Conservation (phyloP, 2,797 vertebrate genomes). For the Galagoides demidoff region DNA sequence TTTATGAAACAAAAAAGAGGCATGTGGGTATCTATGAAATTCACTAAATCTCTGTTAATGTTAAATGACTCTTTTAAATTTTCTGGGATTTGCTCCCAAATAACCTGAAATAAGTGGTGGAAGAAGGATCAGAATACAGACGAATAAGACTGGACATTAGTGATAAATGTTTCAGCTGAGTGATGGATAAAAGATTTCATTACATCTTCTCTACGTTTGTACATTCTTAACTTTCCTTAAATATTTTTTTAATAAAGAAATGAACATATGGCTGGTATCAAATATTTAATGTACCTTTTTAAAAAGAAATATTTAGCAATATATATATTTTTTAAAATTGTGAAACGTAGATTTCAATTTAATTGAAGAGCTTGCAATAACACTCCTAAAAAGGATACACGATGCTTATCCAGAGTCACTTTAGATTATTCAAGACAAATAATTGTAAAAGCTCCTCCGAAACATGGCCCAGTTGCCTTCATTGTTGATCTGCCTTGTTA, state of each 20-base stretch:
- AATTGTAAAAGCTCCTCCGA: not conserved
- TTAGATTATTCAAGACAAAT: not conserved
- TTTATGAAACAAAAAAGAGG: not conserved
- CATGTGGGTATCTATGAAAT: not conserved
- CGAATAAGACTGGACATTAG: not conserved
- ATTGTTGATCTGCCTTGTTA: not conserved
- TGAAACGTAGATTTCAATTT: not conserved
- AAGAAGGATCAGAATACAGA: fast-evolving
- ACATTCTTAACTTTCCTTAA: not conserved
- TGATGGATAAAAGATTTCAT: not conserved
- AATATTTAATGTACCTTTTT: not conserved
- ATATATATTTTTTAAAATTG: not conserved
- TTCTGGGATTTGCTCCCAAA: not conserved
- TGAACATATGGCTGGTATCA: not conserved
- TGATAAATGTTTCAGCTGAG: not conserved
- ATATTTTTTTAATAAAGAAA: not conserved
- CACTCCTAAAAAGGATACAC: not conserved
- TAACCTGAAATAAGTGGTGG: not conserved
- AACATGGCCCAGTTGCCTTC: not conserved
- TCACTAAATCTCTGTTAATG: not conserved
- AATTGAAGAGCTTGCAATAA: not conserved
- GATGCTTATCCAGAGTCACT: not conserved
- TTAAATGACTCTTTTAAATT: not conserved
- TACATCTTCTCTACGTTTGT: not conserved
- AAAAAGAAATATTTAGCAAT: not conserved